These are phyloP conservation scores for Centrocercus urophasianus DNA, from an alignment of 2,113 vertebrate species.

Conservation along the genomic window DNA sequence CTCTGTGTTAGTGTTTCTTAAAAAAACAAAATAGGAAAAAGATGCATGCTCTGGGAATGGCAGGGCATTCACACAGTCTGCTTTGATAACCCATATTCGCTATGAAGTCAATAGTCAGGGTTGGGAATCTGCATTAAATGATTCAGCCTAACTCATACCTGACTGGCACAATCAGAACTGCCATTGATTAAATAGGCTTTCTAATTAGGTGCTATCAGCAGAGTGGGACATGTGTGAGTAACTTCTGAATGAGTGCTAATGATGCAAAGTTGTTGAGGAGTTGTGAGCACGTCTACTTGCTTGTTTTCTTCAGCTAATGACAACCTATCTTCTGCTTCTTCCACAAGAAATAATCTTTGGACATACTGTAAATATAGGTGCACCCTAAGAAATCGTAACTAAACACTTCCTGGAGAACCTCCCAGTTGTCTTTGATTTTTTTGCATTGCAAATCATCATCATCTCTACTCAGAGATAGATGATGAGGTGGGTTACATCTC, in stretches of 20 bases:
- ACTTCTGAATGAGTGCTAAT: neutral
- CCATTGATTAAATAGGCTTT: neutral
- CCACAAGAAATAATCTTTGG: neutral
- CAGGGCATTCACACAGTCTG: neutral
- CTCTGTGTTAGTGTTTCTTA: neutral
- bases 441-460: slow-evolving; percentile 6
- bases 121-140: neutral
- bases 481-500: neutral
- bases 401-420: neutral
- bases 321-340: neutral
- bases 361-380: neutral
- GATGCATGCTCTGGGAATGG: fast-evolving
- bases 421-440: neutral
- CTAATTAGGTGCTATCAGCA: neutral
- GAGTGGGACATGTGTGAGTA: fast-evolving
- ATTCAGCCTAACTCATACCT: neutral
- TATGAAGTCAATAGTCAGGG: neutral
- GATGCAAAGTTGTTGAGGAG: neutral
- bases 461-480: neutral
- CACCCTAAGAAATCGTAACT: neutral
- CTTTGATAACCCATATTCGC: neutral
- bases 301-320: neutral
- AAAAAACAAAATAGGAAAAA: neutral
- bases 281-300: neutral
- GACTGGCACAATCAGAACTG: neutral